Conservation (phyloP, 2,888 invertebrate species). For the Ethmia dodecea region DNA sequence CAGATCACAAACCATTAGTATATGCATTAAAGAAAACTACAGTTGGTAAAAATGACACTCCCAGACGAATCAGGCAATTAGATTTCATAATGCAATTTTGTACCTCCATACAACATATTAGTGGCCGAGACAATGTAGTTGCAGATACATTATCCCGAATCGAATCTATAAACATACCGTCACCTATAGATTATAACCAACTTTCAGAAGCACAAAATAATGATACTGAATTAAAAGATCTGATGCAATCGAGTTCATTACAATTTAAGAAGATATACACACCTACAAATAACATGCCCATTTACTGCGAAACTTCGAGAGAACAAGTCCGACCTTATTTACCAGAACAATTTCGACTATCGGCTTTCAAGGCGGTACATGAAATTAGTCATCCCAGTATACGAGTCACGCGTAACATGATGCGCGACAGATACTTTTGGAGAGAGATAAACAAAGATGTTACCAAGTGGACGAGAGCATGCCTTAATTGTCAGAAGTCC, state of each 20-base stretch:
- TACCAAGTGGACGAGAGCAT: conserved; percentile 8
- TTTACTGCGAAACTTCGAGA: not conserved
- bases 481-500: conserved; percentile 10
- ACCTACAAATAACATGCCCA: not conserved
- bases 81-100: conserved; percentile 26
- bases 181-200: not conserved
- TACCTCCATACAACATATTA: conserved; percentile 29
- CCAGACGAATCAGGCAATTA: conserved; percentile 10
- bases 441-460: conserved; percentile 16
- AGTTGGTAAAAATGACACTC: conserved; percentile 8
- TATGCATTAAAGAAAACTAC: conserved; percentile 10
- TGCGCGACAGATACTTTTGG: conserved; percentile 1
- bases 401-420: conserved; percentile 5
- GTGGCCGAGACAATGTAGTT: conserved; percentile 24
- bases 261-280: not conserved
- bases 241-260: not conserved
- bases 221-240: not conserved
- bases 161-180: conserved; percentile 5
- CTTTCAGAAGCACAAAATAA: not conserved
- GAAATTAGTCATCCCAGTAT: conserved; percentile 1
- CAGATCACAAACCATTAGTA: conserved; percentile 17
- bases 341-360: not conserved
- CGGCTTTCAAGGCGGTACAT: conserved; percentile 5
- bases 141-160: conserved; percentile 29
- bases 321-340: conserved; percentile 4